Evolutionary conservation across 2,113 vertebrate species (phyloP), one percentile per base, ranked within the genome.

Genomic region (Engraulis encrasicolus): DNA sequence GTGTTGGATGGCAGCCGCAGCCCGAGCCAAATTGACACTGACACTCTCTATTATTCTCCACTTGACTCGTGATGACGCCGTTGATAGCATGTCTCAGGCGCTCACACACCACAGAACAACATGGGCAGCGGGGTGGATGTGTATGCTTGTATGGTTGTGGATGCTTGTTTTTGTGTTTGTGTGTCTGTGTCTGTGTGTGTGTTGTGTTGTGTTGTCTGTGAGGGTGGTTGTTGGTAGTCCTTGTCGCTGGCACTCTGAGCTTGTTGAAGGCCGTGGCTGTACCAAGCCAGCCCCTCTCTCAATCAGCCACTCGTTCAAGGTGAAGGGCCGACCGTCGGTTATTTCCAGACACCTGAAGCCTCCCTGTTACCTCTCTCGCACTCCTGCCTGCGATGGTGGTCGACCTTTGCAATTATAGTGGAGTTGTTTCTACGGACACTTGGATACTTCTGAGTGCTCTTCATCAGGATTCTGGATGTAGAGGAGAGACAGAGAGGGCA

Each of bases 21-120:
- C 96, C 96, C 95, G 96, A 96, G 94, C 92, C 94, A 95, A 99
- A 98, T 99, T 98, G 98, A 98, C 96, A 97, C 92, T 97, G 98
- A 97, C 97, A 97, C 94, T 95, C 95, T 98, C 95, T 96, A 96
- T 98, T 98, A 98, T 97, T 96, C 96, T 95, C 94, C 94, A 96
- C 95, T 96, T 97, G 96, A 95, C 97, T 97, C 94, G 92, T 95
- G 96, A 97, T 97, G 96, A 96, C 95, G 96, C 91, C 95, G 94
- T 94, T 95, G 95, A 95, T 95, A 95, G 91, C 92, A 93, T 94
- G 92, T 87, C 89, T 94, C 91, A 82, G 79, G 49, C 27, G 7
- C 50, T 6, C 17, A 31, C 66, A 34, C n/a, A n/a, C n/a, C n/a
- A n/a, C 66, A 74, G 66, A 74, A 74, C 34, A 74, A 34, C 66